Evolutionary conservation across 1,140 invertebrate genomes (phyloP).

Genomic region (Zaprionus gabonicus): DNA sequence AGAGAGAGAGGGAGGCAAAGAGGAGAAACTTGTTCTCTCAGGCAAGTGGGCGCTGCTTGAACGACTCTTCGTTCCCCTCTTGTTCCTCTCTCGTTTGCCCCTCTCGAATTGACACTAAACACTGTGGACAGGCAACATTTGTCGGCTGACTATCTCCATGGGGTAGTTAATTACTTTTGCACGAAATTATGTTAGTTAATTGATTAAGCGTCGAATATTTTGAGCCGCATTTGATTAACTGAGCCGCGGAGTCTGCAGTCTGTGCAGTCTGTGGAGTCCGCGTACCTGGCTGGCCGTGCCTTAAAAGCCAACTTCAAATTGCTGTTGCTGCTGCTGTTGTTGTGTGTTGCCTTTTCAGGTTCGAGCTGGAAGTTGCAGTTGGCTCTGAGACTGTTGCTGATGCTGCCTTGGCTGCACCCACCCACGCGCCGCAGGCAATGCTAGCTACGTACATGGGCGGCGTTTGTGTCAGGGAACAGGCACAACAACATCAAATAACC

Average conservation of each 20-base stretch:
- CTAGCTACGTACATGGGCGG: conserved; percentile 74
- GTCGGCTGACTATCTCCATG: conserved; percentile 49
- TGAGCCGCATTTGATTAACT: conserved; percentile 41
- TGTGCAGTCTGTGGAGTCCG: not conserved
- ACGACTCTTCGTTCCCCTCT: not conserved
- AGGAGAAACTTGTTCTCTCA: not conserved
- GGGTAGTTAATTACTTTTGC: conserved; percentile 79
- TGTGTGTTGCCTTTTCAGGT: not conserved
- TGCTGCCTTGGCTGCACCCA: conserved; percentile 61
- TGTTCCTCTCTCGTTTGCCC: not conserved
- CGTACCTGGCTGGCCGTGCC: conserved; percentile 42
- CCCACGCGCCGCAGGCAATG: conserved; percentile 48
- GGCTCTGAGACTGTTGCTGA: not conserved
- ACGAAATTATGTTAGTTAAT: conserved; percentile 82
- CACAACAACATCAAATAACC: conserved; percentile 33
- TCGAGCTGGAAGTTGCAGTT: not conserved
- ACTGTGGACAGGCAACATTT: conserved; percentile 79
- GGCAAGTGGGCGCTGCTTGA: conserved; percentile 67
- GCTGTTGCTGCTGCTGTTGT: not conserved
- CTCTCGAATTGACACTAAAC: conserved; percentile 74
- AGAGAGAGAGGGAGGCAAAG: not conserved
- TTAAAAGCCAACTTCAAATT: conserved; percentile 44
- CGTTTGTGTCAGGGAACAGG: conserved; percentile 26
- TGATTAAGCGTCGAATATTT: conserved; percentile 70
- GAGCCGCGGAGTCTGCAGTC: not conserved